These are phyloP conservation scores for Luidia sarsii DNA, from an alignment of 53 echinoderm and acorn worm species.

Conservation along the genomic window DNA sequence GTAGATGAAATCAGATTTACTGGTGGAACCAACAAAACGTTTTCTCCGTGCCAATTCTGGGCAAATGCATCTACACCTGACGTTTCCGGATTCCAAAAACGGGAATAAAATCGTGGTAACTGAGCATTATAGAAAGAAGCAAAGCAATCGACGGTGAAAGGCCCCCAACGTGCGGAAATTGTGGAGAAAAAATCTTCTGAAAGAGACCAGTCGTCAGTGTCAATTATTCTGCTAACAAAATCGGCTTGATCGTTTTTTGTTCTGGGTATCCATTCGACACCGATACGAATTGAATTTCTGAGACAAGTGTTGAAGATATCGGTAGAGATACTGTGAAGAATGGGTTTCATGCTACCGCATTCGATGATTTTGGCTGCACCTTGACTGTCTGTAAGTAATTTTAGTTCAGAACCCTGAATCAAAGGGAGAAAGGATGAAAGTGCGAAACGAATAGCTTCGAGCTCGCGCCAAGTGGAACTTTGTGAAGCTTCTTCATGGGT, in stretches of 20 bases:
- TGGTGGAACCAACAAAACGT: background rate
- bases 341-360: conserved; percentile 4
- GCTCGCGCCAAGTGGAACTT: conserved; percentile 45
- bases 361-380: conserved; percentile 13
- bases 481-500: conserved; percentile 13
- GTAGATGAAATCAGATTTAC: background rate
- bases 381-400: conserved; percentile 4
- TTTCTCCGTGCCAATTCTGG: background rate
- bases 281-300: background rate
- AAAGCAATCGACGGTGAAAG: conserved; percentile 1
- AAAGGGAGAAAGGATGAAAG: no score
- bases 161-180: background rate
- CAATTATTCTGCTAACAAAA: conserved; percentile 15
- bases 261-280: conserved; percentile 15
- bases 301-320: background rate
- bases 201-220: conserved; percentile 31
- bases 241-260: conserved; percentile 25
- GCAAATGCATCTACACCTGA: conserved; percentile 6
- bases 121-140: background rate
- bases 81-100: background rate
- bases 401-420: background rate
- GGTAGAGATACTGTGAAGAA: background rate
- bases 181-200: conserved; percentile 1
- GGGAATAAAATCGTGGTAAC: conserved; percentile 6
- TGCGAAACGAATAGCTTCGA: conserved; percentile 11